Evolutionary conservation across 2,113 vertebrate species (phyloP).

Genomic region (Scomber japonicus): DNA sequence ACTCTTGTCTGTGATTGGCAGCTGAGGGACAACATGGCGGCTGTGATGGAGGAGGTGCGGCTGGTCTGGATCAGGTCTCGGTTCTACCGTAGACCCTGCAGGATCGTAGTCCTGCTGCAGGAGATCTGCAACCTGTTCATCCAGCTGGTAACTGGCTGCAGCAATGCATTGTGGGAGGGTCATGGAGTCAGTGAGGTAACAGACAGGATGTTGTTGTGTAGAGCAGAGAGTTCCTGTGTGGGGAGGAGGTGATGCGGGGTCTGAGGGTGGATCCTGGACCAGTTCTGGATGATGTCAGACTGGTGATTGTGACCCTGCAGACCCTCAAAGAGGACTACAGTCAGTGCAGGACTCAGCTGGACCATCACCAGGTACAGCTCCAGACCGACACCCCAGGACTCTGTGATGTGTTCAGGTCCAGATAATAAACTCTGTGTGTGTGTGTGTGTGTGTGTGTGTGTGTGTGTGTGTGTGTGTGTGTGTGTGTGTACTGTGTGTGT

Average conservation of each 20-base stretch:
- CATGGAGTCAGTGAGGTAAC: too few species aligned
- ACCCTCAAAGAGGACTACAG: slow-evolving; percentile 78
- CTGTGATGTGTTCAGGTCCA: too few species aligned
- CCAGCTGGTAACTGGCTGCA: slow-evolving; percentile 74
- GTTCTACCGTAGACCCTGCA: slow-evolving; percentile 79
- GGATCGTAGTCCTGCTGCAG: slow-evolving; percentile 82
- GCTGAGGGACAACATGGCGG: slow-evolving; percentile 74
- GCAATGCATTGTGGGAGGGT: too few species aligned
- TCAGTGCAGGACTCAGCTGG: slow-evolving; percentile 54
- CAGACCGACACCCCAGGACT: background rate
- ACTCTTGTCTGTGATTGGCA: slow-evolving; percentile 56
- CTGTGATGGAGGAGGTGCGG: slow-evolving; percentile 77
- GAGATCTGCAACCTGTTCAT: slow-evolving; percentile 88
- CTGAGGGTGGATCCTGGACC: slow-evolving; percentile 82
- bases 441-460: too few species aligned
- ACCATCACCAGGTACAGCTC: background rate
- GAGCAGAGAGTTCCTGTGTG: slow-evolving; percentile 83
- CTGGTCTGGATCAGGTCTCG: slow-evolving; percentile 80
- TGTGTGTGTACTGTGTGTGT: background rate
- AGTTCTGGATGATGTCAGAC: slow-evolving; percentile 56
- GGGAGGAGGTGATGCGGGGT: slow-evolving; percentile 83
- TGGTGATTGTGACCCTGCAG: slow-evolving; percentile 69
- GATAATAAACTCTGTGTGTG: too few species aligned
- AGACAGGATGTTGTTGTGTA: slow-evolving; percentile 42
- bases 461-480: background rate